phyloP scores from a whole-genome alignment of 2,113 vertebrate species.

The Pelvicachromis taeniatus region DNA sequence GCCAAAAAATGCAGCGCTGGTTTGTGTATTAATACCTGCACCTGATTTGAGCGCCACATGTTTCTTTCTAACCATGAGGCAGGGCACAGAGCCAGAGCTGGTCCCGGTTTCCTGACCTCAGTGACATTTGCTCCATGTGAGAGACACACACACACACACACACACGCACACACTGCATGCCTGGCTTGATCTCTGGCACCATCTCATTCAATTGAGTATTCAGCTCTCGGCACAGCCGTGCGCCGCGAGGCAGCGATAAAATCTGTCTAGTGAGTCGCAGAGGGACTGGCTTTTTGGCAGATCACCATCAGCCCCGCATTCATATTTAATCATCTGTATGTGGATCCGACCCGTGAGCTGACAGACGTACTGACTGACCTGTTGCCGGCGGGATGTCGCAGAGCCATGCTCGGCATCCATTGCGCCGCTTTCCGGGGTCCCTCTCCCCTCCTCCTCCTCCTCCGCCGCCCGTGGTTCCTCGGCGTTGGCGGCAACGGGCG shows the following conservation, averaged over 20 bases:
- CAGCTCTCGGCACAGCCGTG: slow-evolving; percentile 2
- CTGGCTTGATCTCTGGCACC: slow-evolving; percentile 29
- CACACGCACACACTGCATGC: not conserved
- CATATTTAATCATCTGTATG: slow-evolving; percentile 57
- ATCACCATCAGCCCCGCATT: slow-evolving; percentile 42
- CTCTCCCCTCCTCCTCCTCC: slow-evolving; percentile 6
- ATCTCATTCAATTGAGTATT: slow-evolving; percentile 23
- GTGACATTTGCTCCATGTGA: slow-evolving; percentile 46
- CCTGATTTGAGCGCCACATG: slow-evolving; percentile 9
- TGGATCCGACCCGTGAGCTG: slow-evolving; percentile 4
- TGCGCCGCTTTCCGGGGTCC: slow-evolving; percentile 30
- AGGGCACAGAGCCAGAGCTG: slow-evolving; percentile 24
- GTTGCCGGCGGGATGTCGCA: slow-evolving; percentile 74
- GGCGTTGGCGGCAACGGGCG: not conserved
- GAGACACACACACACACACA: not conserved
- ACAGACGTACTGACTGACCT: slow-evolving; percentile 70
- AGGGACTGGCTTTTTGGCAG: slow-evolving; percentile 45
- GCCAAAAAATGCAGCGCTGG: slow-evolving; percentile 6
- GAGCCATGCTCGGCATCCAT: slow-evolving; percentile 47
- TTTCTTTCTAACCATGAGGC: slow-evolving; percentile 40
- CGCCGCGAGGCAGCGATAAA: slow-evolving; percentile 14
- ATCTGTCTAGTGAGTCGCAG: slow-evolving; percentile 30
- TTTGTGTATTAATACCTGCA: slow-evolving; percentile 2
- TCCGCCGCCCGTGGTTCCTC: slow-evolving; percentile 12
- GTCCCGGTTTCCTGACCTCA: slow-evolving; percentile 14